Evolutionary conservation across 2,888 invertebrate genomes (phyloP).

Genomic region (Mimachlamys varia): DNA sequence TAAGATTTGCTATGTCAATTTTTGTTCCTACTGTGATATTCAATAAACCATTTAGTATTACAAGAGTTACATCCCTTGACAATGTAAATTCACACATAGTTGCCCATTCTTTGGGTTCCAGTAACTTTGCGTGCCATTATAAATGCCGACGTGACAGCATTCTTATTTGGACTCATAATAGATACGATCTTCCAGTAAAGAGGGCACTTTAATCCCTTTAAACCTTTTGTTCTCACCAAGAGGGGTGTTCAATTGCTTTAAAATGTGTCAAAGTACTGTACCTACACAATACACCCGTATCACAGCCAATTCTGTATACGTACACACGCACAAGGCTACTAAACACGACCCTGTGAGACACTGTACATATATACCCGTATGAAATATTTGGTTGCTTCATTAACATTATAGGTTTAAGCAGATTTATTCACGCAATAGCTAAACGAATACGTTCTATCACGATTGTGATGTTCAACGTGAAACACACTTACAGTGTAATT

Average conservation of each 20-base stretch:
- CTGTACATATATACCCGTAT: no score
- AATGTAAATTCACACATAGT: background rate
- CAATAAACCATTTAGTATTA: background rate
- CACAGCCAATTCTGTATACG: no score
- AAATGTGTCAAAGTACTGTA: slow-evolving; percentile 15
- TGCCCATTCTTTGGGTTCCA: background rate
- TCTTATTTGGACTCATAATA: background rate
- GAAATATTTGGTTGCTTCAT: background rate
- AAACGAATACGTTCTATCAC: background rate
- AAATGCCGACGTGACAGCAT: background rate
- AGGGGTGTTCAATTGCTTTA: background rate
- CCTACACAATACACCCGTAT: background rate
- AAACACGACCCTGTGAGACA: background rate
- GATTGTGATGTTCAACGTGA: background rate
- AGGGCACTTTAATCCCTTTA: slow-evolving; percentile 25
- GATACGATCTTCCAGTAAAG: background rate
- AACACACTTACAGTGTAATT: no score
- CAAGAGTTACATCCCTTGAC: background rate
- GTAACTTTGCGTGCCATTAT: background rate
- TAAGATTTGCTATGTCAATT: no score
- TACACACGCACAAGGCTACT: background rate
- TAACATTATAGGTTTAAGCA: background rate
- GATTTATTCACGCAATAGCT: background rate
- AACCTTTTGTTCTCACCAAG: slow-evolving; percentile 11
- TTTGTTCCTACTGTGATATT: no score